phyloP scores from a whole-genome alignment of 2,888 invertebrate genomes.

The Gastrophysa polygoni region DNA sequence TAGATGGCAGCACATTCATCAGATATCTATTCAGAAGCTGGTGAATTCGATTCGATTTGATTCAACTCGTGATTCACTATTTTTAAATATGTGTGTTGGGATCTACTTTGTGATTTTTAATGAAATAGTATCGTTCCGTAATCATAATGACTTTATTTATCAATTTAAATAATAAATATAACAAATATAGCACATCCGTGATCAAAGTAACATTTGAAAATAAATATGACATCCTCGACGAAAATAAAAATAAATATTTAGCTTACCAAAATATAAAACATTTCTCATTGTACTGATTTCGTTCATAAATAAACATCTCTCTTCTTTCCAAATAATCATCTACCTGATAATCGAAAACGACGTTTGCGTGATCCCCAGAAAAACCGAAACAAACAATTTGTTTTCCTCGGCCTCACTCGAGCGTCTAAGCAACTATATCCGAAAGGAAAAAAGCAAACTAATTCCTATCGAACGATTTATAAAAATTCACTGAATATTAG shows the following conservation, averaged over 20 bases:
- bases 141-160: conserved; percentile 46
- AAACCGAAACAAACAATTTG: conserved; percentile 37
- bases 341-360: conserved; percentile 23
- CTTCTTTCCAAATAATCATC: conserved; percentile 27
- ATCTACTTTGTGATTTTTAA: background rate
- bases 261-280: conserved; percentile 55
- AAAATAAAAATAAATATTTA: conserved; percentile 49
- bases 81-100: background rate
- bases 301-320: conserved; percentile 40
- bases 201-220: conserved; percentile 45
- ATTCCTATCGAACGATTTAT: conserved; percentile 39
- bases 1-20: too few relatives aligned
- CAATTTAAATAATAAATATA: conserved; percentile 49
- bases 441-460: conserved; percentile 39
- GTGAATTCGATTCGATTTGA: too few relatives aligned
- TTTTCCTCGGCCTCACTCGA: conserved; percentile 31
- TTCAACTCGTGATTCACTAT: too few relatives aligned
- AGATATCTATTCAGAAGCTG: too few relatives aligned
- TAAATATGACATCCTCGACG: conserved; percentile 48
- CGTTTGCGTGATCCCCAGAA: conserved; percentile 39
- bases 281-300: conserved; percentile 54
- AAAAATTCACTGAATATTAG: conserved; percentile 47
- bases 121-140: background rate
- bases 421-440: conserved; percentile 21
- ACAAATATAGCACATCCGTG: conserved; percentile 49